These are phyloP conservation scores for Chaenogobius annularis DNA, from an alignment of 2,113 vertebrate genomes.

Conservation along the genomic window DNA sequence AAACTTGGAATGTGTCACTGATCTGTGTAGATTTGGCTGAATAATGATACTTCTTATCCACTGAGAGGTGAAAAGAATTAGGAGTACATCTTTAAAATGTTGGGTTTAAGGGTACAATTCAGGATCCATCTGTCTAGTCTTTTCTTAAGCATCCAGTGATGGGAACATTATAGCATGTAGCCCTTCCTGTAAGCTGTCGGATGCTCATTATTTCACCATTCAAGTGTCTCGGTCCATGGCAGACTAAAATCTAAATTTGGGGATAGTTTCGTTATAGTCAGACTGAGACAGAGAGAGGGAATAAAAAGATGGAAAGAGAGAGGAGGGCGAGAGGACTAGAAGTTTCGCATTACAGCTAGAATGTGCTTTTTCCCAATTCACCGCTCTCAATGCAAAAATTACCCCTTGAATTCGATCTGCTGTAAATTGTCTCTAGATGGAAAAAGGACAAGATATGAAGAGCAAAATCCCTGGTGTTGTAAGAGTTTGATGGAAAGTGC, in stretches of 20 bases:
- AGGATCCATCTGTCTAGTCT: neutral
- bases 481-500: slow-evolving; percentile 1
- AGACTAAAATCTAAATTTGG: slow-evolving; percentile 17
- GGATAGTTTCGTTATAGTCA: neutral
- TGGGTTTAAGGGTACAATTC: neutral
- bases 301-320: too few relatives aligned
- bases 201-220: slow-evolving; percentile 25
- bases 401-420: slow-evolving; percentile 21
- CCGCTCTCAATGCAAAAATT: slow-evolving; percentile 39
- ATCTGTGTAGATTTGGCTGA: neutral
- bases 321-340: neutral
- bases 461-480: slow-evolving; percentile 18
- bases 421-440: slow-evolving; percentile 27
- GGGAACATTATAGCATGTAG: neutral
- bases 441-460: slow-evolving; percentile 31
- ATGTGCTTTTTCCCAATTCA: slow-evolving; percentile 10
- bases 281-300: too few relatives aligned
- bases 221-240: neutral
- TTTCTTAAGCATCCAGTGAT: neutral
- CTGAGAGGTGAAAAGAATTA: neutral
- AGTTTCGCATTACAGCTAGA: slow-evolving; percentile 12
- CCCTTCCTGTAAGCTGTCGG: slow-evolving; percentile 9
- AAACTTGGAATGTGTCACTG: neutral
- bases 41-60: neutral
- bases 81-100: neutral